A percentile compares a stretch with the other conserved stretches of the same genome.
Conservation (phyloP, 1,140 invertebrate genomes). For the Pseudomyrmex cubaensis region DNA sequence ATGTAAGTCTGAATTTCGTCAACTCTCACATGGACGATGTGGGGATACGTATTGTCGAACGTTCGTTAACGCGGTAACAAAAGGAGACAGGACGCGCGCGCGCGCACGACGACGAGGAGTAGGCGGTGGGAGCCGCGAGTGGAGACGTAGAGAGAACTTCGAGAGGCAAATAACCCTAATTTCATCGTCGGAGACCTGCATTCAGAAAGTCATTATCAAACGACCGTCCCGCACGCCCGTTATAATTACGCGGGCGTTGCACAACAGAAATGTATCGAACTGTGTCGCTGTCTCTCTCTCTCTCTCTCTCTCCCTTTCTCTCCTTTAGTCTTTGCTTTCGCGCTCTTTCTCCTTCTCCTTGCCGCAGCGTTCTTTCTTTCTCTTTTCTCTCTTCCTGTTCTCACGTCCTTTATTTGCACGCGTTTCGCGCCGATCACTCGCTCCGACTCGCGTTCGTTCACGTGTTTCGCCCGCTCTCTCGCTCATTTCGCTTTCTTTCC, state of each 20-base stretch:
- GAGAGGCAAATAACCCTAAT: constrained; percentile 82
- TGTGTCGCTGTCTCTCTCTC: constrained; percentile 15
- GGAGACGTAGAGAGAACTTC: constrained; percentile 64
- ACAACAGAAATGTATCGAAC: constrained; percentile 63
- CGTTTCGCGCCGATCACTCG: constrained; percentile 43
- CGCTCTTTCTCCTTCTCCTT: background rate
- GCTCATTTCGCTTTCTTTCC: constrained; percentile 38
- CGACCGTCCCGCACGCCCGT: constrained; percentile 72
- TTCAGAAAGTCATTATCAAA: constrained; percentile 82
- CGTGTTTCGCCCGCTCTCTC: background rate
- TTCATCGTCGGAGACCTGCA: constrained; percentile 78
- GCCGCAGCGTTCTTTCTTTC: background rate
- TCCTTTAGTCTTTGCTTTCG: constrained; percentile 5
- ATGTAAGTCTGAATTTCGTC: background rate
- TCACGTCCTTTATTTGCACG: constrained; percentile 56
- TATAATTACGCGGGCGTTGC: constrained; percentile 78
- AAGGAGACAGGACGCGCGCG: constrained; percentile 53
- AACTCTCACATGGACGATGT: constrained; percentile 19
- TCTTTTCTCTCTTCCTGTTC: constrained; percentile 18
- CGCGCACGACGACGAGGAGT: constrained; percentile 14
- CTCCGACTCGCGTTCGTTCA: constrained; percentile 2
- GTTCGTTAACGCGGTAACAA: constrained; percentile 59
- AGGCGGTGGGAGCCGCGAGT: constrained; percentile 50
- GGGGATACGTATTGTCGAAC: constrained; percentile 24
- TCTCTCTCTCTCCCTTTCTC: background rate